Evolutionary conservation across 2,888 invertebrate species (phyloP).

Genomic region (Panzeria rudis): DNA sequence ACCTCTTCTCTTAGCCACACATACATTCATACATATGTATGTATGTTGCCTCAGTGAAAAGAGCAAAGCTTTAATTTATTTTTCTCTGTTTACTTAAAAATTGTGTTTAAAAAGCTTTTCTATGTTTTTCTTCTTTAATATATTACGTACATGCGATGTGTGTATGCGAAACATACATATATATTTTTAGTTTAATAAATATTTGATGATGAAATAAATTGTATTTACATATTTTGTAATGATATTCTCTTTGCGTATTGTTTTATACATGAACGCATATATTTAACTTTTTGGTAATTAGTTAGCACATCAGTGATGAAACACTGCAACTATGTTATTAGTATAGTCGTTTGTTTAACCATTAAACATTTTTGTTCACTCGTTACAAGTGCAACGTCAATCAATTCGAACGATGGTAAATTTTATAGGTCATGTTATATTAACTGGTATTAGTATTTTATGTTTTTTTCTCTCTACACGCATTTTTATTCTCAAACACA

Average conservation of each 20-base stretch:
- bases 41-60: not conserved
- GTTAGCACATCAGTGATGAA: too few relatives aligned
- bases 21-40: not conserved
- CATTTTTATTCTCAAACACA: not conserved
- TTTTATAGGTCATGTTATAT: conserved; percentile 64
- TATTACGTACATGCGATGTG: not conserved
- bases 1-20: not conserved
- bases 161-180: too few relatives aligned
- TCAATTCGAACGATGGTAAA: conserved; percentile 34
- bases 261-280: not conserved
- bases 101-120: not conserved
- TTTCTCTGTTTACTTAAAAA: conserved; percentile 4
- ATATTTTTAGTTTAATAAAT: not conserved
- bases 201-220: not conserved
- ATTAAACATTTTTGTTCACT: conserved; percentile 3
- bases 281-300: not conserved
- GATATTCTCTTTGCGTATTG: not conserved
- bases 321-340: not conserved
- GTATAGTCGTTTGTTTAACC: not conserved
- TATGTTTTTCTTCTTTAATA: not conserved
- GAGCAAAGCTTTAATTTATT: too few relatives aligned
- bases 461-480: not conserved
- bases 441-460: not conserved
- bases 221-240: too few relatives aligned
- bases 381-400: conserved; percentile 52